Evolutionary conservation across 1,140 invertebrate genomes (phyloP).

Genomic region (Cotesia chilonis): DNA sequence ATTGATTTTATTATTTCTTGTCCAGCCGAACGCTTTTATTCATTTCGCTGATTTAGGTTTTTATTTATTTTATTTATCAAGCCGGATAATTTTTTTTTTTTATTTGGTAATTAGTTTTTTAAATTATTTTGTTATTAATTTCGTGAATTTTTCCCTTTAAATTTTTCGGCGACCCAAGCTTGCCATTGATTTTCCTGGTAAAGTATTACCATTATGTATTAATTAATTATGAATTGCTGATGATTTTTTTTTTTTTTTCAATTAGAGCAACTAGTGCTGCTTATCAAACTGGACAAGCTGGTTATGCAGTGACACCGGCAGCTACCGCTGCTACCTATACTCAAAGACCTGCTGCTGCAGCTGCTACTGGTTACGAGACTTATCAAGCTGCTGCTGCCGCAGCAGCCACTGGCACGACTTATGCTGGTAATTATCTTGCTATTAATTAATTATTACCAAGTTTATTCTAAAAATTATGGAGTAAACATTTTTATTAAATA

Average conservation of each 20-base stretch:
- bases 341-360: conserved; percentile 76
- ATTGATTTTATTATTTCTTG: background rate
- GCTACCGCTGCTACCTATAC: conserved; percentile 81
- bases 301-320: conserved; percentile 82
- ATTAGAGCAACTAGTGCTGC: conserved; percentile 72
- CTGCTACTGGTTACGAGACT: conserved; percentile 79
- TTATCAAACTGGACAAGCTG: conserved; percentile 81
- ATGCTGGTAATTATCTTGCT: conserved; percentile 63
- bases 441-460: too few relatives aligned
- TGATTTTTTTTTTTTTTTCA: conserved; percentile 27
- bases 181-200: background rate
- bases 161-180: too few relatives aligned
- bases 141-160: too few relatives aligned
- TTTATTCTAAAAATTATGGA: too few relatives aligned
- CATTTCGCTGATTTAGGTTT: too few relatives aligned
- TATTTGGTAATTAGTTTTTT: background rate
- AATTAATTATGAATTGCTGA: background rate
- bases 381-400: conserved; percentile 75
- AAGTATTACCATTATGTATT: background rate
- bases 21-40: too few relatives aligned
- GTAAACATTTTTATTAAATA: too few relatives aligned
- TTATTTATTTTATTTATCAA: too few relatives aligned
- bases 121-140: background rate
- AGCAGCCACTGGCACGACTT: conserved; percentile 72
- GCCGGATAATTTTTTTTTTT: background rate